phyloP scores from a whole-genome alignment of 1,140 invertebrate species.

The Drosophila sucinea region DNA sequence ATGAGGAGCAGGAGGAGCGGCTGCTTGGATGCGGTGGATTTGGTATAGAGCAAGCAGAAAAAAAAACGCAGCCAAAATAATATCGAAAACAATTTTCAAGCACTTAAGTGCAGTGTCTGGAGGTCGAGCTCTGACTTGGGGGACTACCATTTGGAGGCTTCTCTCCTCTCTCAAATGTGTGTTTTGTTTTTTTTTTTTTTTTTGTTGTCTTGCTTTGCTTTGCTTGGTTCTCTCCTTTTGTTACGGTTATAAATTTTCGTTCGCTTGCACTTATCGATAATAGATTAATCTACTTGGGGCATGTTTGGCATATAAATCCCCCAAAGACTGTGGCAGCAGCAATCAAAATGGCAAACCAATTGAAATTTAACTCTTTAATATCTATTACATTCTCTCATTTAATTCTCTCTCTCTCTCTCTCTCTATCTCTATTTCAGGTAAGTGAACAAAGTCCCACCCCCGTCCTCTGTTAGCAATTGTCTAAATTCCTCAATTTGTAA shows the following conservation, averaged over 20 bases:
- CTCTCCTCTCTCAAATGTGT: not conserved
- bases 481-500: conserved; percentile 25
- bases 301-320: conserved; percentile 71
- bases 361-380: conserved; percentile 22
- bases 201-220: conserved; percentile 6
- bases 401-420: not conserved
- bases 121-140: conserved; percentile 51
- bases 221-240: conserved; percentile 38
- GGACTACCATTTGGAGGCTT: conserved; percentile 46
- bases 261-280: conserved; percentile 81
- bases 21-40: conserved; percentile 16
- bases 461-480: conserved; percentile 3
- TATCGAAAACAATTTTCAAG: conserved; percentile 82
- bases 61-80: conserved; percentile 69
- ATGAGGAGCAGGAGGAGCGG: not conserved
- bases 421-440: conserved; percentile 11
- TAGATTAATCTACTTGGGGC: conserved; percentile 82
- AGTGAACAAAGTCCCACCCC: conserved; percentile 17
- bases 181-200: not conserved
- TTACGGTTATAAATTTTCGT: conserved; percentile 78
- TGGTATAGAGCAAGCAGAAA: not conserved
- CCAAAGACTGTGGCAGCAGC: conserved; percentile 26
- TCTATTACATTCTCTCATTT: not conserved
- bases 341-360: conserved; percentile 9
- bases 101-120: conserved; percentile 80